Evolutionary conservation across 2,113 vertebrate genomes (phyloP).

Genomic region (Pituophis catenifer): DNA sequence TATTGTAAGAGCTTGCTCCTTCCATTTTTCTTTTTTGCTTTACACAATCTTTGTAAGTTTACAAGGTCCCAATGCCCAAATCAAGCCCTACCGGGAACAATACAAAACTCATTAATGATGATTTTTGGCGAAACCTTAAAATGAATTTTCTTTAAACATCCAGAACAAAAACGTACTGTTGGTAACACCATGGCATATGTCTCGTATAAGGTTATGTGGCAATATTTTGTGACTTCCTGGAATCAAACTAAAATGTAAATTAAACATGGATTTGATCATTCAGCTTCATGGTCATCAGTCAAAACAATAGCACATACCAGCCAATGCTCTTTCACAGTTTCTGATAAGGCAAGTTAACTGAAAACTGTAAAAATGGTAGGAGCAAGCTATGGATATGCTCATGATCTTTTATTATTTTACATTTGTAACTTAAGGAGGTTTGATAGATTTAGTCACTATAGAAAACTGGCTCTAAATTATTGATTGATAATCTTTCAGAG

Average conservation of each 20-base stretch:
- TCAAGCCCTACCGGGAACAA: conserved; percentile 15
- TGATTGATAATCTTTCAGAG: background rate
- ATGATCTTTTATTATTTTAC: conserved; percentile 28
- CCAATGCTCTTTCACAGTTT: background rate
- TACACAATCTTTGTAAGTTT: background rate
- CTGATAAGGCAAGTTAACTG: background rate
- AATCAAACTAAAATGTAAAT: conserved; percentile 13
- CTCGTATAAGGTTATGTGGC: conserved; percentile 32
- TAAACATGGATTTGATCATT: conserved; percentile 20
- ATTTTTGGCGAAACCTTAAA: conserved; percentile 16
- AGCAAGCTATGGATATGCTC: conserved; percentile 62
- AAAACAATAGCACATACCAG: background rate
- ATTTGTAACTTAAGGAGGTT: conserved; percentile 71
- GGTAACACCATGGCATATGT: background rate
- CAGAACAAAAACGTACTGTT: background rate
- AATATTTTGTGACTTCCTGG: background rate
- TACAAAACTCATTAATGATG: conserved; percentile 29
- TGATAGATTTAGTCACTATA: conserved; percentile 25
- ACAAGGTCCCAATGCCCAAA: conserved; percentile 20
- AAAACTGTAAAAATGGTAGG: conserved; percentile 44
- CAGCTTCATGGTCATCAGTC: background rate
- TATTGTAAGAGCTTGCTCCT: conserved; percentile 50
- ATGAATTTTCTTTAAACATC: background rate
- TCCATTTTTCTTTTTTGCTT: conserved; percentile 22
- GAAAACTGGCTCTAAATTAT: background rate